phyloP scores from a whole-genome alignment of 2,888 invertebrate genomes.

The Ormyrus nitidulus region DNA sequence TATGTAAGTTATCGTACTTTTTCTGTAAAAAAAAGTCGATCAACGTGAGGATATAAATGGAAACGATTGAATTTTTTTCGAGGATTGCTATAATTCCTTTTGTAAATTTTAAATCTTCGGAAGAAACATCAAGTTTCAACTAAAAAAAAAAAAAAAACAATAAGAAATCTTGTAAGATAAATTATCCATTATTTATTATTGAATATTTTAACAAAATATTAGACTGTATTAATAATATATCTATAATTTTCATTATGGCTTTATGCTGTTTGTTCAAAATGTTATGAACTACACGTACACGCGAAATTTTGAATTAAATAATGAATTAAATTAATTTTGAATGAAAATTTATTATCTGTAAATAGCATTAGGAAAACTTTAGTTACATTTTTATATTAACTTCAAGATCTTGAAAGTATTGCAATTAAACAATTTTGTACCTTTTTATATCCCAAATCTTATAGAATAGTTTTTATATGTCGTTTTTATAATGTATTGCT shows the following conservation, averaged over 20 bases:
- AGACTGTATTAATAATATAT: conserved; percentile 11
- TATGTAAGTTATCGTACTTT: neutral
- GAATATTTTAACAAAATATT: conserved; percentile 9
- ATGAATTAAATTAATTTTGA: too few relatives aligned
- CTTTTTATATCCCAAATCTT: neutral
- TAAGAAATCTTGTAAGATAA: conserved; percentile 41
- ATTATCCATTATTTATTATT: conserved; percentile 47
- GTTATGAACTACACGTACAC: conserved; percentile 8
- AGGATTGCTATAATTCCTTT: conserved; percentile 12
- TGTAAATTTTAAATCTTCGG: conserved; percentile 18
- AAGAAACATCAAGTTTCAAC: conserved; percentile 27
- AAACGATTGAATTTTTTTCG: conserved; percentile 21
- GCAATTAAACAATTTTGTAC: conserved; percentile 9
- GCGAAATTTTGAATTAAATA: conserved; percentile 4
- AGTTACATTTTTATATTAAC: conserved; percentile 14
- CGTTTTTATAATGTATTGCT: neutral
- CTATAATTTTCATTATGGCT: conserved; percentile 8
- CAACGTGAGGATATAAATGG: neutral
- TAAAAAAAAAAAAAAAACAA: conserved; percentile 10
- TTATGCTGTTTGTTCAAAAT: conserved; percentile 18
- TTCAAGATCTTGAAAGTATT: conserved; percentile 11
- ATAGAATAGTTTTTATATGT: neutral
- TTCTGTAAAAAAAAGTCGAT: neutral
- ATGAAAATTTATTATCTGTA: conserved; percentile 31
- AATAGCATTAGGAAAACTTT: conserved; percentile 36